These are phyloP conservation scores for Cylindroiulus punctatus DNA, from an alignment of 2,888 invertebrate species.

Conservation along the genomic window DNA sequence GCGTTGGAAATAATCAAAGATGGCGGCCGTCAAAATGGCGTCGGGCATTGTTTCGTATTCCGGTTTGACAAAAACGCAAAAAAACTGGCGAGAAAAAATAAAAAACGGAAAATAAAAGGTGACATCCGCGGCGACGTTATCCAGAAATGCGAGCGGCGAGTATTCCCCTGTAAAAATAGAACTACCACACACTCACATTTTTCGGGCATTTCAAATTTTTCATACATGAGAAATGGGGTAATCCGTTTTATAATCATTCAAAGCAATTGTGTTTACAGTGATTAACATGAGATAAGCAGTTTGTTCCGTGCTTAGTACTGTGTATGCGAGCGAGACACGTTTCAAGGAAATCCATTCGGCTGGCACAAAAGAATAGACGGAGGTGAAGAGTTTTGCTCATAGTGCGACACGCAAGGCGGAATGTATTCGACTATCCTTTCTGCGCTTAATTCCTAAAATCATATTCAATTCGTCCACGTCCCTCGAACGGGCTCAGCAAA, in stretches of 20 bases:
- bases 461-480: constrained; percentile 32
- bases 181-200: not conserved
- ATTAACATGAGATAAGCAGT: not conserved
- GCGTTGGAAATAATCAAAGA: not conserved
- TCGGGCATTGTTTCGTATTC: not conserved
- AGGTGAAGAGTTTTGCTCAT: not conserved
- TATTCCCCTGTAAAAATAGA: constrained; percentile 29
- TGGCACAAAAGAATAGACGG: constrained; percentile 37
- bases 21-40: not conserved
- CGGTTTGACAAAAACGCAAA: too few species aligned
- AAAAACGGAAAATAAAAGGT: not conserved
- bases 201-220: not conserved
- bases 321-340: not conserved
- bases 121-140: not conserved
- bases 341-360: constrained; percentile 35
- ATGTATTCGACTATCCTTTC: constrained; percentile 23
- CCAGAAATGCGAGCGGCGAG: not conserved
- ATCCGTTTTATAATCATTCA: not conserved
- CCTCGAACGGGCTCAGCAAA: constrained; percentile 22
- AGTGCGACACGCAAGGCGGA: not conserved
- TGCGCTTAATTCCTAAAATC: constrained; percentile 30
- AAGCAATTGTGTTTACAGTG: not conserved
- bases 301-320: not conserved
- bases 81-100: not conserved
- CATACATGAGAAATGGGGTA: constrained; percentile 17